Evolutionary conservation across 2,888 invertebrate genomes (phyloP).

Genomic region (Drosophila yooni): DNA sequence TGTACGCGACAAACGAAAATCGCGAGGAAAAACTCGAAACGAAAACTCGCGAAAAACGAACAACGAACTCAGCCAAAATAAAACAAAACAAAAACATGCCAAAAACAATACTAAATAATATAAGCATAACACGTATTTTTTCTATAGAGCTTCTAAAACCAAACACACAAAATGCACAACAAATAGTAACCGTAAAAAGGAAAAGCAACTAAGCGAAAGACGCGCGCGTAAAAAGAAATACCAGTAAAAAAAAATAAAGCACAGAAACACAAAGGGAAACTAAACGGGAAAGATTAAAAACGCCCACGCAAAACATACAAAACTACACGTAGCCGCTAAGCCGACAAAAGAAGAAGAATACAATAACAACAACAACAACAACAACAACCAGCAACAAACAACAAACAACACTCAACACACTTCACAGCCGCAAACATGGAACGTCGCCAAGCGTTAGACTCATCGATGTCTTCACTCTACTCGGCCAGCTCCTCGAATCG

Average conservation of each 20-base stretch:
- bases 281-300: constrained; percentile 73
- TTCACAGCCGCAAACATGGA: constrained; percentile 59
- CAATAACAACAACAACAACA: constrained; percentile 30
- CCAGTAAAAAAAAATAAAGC: constrained; percentile 25
- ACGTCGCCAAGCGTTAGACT: constrained; percentile 83
- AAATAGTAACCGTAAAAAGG: constrained; percentile 17
- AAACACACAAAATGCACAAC: constrained; percentile 40
- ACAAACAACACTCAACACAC: constrained; percentile 41
- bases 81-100: constrained; percentile 13
- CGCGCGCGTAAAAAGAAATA: constrained; percentile 34
- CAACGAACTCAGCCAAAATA: constrained; percentile 29
- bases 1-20: constrained; percentile 61
- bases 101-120: constrained; percentile 10
- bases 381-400: constrained; percentile 36
- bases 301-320: constrained; percentile 69
- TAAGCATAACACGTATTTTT: constrained; percentile 21
- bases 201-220: constrained; percentile 38
- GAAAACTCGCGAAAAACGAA: constrained; percentile 34
- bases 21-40: constrained; percentile 30
- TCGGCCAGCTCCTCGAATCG: constrained; percentile 78
- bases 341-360: constrained; percentile 49
- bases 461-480: constrained; percentile 84
- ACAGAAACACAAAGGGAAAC: constrained; percentile 55
- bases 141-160: constrained; percentile 20
- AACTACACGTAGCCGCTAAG: constrained; percentile 66